These are phyloP conservation scores for Trachurus trachurus DNA, from an alignment of 2,797 vertebrate genomes.

Conservation along the genomic window DNA sequence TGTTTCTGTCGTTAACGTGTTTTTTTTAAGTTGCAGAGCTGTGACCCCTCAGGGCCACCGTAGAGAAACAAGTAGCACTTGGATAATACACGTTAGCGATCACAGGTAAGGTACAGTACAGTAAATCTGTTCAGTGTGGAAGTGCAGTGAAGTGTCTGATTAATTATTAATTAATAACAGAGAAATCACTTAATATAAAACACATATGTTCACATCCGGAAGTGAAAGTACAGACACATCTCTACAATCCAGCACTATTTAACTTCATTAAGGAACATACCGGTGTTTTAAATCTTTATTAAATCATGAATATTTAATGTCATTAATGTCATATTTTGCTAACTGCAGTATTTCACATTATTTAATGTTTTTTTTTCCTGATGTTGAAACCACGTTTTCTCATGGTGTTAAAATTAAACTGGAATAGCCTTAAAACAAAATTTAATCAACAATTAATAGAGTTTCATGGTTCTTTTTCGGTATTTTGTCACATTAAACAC, in stretches of 20 bases:
- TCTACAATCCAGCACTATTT: background rate
- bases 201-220: background rate
- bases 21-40: too few species aligned
- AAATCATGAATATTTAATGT: background rate
- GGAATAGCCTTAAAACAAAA: too few species aligned
- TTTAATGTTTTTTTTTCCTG: background rate
- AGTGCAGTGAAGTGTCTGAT: slow-evolving; percentile 8
- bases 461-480: too few species aligned
- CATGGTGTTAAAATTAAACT: background rate
- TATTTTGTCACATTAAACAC: too few species aligned
- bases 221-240: slow-evolving; percentile 5
- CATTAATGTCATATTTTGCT: background rate
- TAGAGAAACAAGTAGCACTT: too few species aligned
- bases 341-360: too few species aligned
- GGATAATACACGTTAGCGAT: slow-evolving; percentile 3
- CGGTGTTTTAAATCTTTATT: background rate
- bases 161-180: background rate
- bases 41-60: too few species aligned
- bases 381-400: background rate
- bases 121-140: slow-evolving; percentile 2
- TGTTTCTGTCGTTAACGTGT: too few species aligned
- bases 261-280: background rate
- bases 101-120: slow-evolving; percentile 21
- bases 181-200: background rate
- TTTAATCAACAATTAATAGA: too few species aligned